Conservation (phyloP, 2,113 vertebrate genomes). For the Eulacestoma nigropectus region DNA sequence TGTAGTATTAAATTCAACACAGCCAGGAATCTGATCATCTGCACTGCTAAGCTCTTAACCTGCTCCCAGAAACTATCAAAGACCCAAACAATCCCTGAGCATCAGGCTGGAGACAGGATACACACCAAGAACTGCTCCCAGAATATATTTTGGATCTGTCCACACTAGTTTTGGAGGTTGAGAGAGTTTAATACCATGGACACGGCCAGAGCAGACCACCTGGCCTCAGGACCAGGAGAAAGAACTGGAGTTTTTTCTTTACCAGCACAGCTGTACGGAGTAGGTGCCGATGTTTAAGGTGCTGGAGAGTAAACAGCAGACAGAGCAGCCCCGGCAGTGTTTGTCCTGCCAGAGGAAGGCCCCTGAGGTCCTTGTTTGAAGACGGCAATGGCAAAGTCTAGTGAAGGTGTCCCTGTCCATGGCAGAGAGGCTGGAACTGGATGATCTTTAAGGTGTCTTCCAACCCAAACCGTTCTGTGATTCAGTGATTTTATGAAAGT, state of each 20-base stretch:
- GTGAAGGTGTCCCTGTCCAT: not conserved
- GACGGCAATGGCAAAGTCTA: not conserved
- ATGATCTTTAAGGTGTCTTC: not conserved
- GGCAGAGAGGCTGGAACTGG: not conserved
- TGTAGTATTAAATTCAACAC: not conserved
- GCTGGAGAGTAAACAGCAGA: not conserved
- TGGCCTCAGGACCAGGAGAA: not conserved
- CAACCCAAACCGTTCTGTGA: not conserved
- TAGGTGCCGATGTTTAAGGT: not conserved
- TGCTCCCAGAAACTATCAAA: not conserved
- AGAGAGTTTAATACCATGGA: not conserved
- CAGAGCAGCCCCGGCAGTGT: not conserved
- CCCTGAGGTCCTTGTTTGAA: not conserved
- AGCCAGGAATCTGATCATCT: not conserved
- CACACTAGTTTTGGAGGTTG: not conserved
- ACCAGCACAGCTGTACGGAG: not conserved
- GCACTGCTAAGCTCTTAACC: not conserved
- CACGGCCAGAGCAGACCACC: not conserved
- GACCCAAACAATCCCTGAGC: not conserved
- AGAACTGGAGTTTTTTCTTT: not conserved
- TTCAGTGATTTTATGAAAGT: not conserved
- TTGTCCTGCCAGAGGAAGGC: not conserved
- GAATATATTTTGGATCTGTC: not conserved
- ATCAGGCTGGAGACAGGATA: not conserved
- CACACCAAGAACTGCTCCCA: not conserved